Evolutionary conservation across 2,797 vertebrate species (phyloP).

Genomic region (Kryptopterus vitreolus): DNA sequence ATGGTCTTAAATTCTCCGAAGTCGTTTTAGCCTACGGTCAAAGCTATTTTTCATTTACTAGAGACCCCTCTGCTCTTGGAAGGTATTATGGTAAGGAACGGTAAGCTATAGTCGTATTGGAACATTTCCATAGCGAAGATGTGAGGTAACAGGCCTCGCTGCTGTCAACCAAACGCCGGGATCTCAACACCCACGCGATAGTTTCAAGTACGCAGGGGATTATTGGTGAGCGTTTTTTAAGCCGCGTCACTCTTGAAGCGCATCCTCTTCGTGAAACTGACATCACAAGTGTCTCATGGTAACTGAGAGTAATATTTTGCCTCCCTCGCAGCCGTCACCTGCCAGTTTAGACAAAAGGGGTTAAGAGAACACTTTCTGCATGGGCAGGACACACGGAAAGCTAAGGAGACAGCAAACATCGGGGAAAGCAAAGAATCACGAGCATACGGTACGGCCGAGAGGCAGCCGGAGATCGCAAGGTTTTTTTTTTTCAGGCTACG

Average conservation of each 20-base stretch:
- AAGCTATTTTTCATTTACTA: constrained; percentile 20
- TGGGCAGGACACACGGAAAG: constrained; percentile 62
- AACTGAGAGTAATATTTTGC: constrained; percentile 72
- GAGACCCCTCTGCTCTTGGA: background rate
- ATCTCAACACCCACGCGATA: constrained; percentile 27
- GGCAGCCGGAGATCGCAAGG: constrained; percentile 57
- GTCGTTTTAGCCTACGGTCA: background rate
- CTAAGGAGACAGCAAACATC: constrained; percentile 70
- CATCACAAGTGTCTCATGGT: constrained; percentile 54
- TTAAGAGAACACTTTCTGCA: constrained; percentile 59
- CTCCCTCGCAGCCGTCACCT: constrained; percentile 64
- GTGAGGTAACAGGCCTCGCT: constrained; percentile 16
- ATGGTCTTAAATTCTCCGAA: constrained; percentile 21
- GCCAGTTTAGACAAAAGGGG: constrained; percentile 59
- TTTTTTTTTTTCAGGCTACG: constrained; percentile 16
- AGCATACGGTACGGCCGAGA: constrained; percentile 62
- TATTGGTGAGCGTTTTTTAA: constrained; percentile 43
- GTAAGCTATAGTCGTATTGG: constrained; percentile 11
- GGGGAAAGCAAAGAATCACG: constrained; percentile 54
- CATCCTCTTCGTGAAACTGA: constrained; percentile 39
- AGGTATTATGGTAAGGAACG: too few species aligned
- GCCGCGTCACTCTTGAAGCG: constrained; percentile 32
- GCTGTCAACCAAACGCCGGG: constrained; percentile 22
- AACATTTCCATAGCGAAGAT: constrained; percentile 32
- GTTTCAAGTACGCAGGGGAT: constrained; percentile 30